phyloP scores from a whole-genome alignment of 2,113 vertebrate species.

The Collichthys lucidus region DNA sequence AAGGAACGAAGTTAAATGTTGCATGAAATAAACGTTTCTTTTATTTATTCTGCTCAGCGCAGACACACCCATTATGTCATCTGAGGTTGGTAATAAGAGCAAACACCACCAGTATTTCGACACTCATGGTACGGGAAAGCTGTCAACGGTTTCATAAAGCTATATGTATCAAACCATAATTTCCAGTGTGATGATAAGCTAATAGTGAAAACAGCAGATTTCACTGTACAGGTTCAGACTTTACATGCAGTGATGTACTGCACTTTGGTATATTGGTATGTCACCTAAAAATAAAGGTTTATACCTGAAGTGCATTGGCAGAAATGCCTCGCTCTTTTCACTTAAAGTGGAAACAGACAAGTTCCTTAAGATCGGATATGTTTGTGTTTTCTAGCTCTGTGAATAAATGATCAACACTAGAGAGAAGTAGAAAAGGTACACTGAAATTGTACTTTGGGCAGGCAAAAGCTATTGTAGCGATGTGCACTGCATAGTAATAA shows the following conservation, averaged over 20 bases:
- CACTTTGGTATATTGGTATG: background rate
- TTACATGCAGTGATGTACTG: background rate
- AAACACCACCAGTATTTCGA: background rate
- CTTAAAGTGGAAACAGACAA: too few relatives aligned
- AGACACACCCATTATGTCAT: background rate
- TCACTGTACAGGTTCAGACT: background rate
- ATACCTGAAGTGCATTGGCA: background rate
- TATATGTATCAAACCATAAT: background rate
- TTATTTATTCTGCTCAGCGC: background rate
- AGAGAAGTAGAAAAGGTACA: too few relatives aligned
- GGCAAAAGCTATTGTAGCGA: too few relatives aligned
- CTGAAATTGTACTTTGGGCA: too few relatives aligned
- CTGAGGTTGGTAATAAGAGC: background rate
- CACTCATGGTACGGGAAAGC: background rate
- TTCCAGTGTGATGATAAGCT: conserved; percentile 1
- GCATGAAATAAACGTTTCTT: background rate
- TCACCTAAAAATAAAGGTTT: background rate
- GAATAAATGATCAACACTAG: too few relatives aligned
- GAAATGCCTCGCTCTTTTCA: background rate
- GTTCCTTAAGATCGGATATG: too few relatives aligned
- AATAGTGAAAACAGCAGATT: conserved; percentile 11
- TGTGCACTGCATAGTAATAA: too few relatives aligned
- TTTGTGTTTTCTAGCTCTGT: too few relatives aligned
- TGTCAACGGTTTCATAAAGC: background rate
- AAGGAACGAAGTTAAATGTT: background rate